Base-by-base conservation (phyloP, 2,888 invertebrate species). In the Polydesmus complanatus region DNA sequence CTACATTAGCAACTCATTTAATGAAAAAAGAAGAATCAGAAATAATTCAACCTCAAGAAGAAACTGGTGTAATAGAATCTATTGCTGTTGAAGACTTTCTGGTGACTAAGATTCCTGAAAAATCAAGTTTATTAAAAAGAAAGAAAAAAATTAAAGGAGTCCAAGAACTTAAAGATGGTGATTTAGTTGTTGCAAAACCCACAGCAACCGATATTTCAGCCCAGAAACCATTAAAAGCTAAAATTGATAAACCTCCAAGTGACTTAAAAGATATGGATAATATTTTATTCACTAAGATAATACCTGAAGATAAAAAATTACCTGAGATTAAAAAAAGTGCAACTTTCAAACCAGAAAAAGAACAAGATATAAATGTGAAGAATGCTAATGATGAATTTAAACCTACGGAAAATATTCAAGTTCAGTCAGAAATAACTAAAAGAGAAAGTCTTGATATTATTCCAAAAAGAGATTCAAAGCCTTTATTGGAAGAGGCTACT, bases 281-380 rank as follows among this genome's bases (percentile, higher is more conserved):
- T n/a, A n/a, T n/a, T n/a, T n/a, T n/a, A n/a, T n/a, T n/a, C n/a
- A n/a, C n/a, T n/a, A n/a, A n/a, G n/a, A n/a, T n/a, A n/a, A n/a
- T n/a, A n/a, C n/a, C n/a, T n/a, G n/a, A n/a, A n/a, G n/a, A n/a
- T n/a, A n/a, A 48, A 14, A 27, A 61, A 61, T 53, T 47, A 11
- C 48, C 49, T 3, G 58, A 62, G 49, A 47, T 57, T 8, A 53
- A 3, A 54, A 60, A 60, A 37, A 60, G 50, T 22, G 26, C 50
- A 51, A 62, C 54, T 27, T 55, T 60, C 26, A 60, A 60, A 23
- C 19, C 47, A 37, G 56, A 50, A 18, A 51, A 62, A 27, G 27
- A 18, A 60, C 59, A 62, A 50, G 49, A 25, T 2, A n/a, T n/a
- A 18, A 18, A 27, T 5, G 11, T 54, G 3, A 2, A 54, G 19